Percentiles rank a stretch among this genome's conserved stretches.
phyloP scores from a whole-genome alignment of 1,140 invertebrate species.

The Kradibia gibbosae region DNA sequence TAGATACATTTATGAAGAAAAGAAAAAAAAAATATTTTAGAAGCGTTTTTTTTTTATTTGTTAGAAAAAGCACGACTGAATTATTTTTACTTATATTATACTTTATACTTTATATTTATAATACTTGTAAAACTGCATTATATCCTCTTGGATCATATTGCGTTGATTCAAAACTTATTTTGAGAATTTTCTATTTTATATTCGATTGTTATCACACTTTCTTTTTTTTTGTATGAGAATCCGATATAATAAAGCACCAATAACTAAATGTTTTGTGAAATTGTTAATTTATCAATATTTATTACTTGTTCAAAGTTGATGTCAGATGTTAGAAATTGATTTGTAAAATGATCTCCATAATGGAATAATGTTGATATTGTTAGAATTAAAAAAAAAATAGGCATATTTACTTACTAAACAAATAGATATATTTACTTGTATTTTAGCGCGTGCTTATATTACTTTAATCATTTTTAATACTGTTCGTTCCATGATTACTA shows the following conservation, averaged over 20 bases:
- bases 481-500: no score
- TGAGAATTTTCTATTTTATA: neutral
- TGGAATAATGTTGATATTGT: neutral
- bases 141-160: no score
- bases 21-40: neutral
- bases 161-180: neutral
- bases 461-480: no score
- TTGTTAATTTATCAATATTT: constrained; percentile 40
- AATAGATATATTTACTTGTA: no score
- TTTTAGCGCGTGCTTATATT: no score
- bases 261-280: neutral
- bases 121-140: no score
- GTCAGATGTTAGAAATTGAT: neutral
- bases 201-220: neutral
- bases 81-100: no score
- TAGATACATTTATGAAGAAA: neutral
- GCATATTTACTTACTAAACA: no score
- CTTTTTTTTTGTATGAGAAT: neutral
- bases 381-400: neutral
- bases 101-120: no score
- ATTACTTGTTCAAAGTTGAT: neutral
- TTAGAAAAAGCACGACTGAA: constrained; percentile 11
- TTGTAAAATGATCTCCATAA: neutral
- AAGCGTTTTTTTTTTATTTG: no score
- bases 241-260: neutral